Conservation (phyloP, 2,888 invertebrate species). For the Xylota segnis region DNA sequence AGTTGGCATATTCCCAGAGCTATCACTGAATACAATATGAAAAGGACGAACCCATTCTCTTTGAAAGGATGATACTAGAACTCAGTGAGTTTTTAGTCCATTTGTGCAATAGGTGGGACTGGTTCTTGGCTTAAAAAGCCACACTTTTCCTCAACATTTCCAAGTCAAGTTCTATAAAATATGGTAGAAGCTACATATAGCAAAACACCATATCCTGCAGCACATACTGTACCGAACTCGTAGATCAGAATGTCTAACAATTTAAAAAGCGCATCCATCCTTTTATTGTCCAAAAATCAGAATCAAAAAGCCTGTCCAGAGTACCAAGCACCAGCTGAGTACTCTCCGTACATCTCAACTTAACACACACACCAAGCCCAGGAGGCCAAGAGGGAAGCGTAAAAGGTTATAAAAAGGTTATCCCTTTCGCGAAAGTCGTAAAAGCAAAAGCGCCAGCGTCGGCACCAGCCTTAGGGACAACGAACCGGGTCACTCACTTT, state of each 20-base stretch:
- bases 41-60: too few relatives aligned
- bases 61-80: too few relatives aligned
- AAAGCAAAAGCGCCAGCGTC: constrained; percentile 34
- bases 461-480: constrained; percentile 15
- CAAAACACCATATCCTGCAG: neutral
- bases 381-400: neutral
- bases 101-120: too few relatives aligned
- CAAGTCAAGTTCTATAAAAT: too few relatives aligned
- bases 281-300: constrained; percentile 44
- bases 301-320: constrained; percentile 28
- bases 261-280: constrained; percentile 20
- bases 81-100: too few relatives aligned
- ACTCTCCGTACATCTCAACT: constrained; percentile 21
- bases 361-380: too few relatives aligned
- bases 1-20: too few relatives aligned
- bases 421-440: constrained; percentile 52
- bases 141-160: too few relatives aligned
- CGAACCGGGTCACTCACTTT: constrained; percentile 38
- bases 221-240: neutral
- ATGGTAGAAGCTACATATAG: neutral
- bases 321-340: constrained; percentile 39
- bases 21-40: too few relatives aligned
- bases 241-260: constrained; percentile 1
- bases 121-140: too few relatives aligned
- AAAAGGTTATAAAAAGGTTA: constrained; percentile 53